Evolutionary conservation across 2,797 vertebrate genomes (phyloP), one percentile per base, ranked within the genome.

Genomic region (Orientallactaga sibirica): DNA sequence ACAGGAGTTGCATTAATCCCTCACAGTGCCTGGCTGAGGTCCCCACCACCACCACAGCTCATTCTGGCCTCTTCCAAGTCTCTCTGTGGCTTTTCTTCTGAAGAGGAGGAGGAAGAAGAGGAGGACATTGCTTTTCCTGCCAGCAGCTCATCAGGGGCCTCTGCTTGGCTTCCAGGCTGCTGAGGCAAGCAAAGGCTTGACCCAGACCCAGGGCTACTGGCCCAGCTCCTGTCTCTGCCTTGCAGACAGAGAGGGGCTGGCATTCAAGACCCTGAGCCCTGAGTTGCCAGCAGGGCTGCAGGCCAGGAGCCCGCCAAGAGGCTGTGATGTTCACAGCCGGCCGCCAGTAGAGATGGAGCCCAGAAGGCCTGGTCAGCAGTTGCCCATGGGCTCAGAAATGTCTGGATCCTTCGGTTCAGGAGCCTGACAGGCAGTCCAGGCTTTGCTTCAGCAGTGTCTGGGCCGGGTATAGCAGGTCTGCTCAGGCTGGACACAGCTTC

Each of bases 161-260:
- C 43, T 62, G 73, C 94, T 93, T 37, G 24, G 41, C 75, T 83
- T 87, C 76, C 92, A 93, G 90, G 58, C 37, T 95, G 67, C 78
- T 84, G 88, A 95, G 94, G 77, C 96, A 96, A 97, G 96, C 81
- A 9, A 88, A 84, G 91, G 25, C 96, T 89, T 96, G 96, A 96
- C 96, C 33, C 5, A 83, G 88, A 74, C 92, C 90, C 81, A 41
- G 96, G 85, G 94, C 88, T 96, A 86, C 95, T 97, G 90, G 95
- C 94, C 24, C 18, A 52, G 80, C 27, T 95, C 91, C 86, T 86
- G 87, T 86, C 61, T 95, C 92, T 83, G 77, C 75, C 92, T 97
- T 70, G 90, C 95, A 97, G 97, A 95, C 92, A 93, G 90, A 96
- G 73, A 88, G 84, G 96, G 95, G 88, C 85, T 95, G 95, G 95